Conservation (phyloP, 2,888 invertebrate species). For the Disparrhopalites patrizii region DNA sequence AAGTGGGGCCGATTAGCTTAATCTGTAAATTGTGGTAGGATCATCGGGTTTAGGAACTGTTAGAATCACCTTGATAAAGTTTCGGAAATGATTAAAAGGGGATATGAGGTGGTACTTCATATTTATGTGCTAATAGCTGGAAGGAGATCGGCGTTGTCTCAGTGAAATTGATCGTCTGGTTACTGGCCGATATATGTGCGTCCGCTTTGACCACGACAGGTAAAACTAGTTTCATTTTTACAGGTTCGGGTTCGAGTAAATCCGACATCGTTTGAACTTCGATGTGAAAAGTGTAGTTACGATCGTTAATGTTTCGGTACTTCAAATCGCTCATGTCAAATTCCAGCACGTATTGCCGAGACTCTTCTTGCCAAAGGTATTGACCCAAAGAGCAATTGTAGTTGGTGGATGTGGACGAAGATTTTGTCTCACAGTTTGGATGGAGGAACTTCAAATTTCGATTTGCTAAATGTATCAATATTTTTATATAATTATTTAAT, state of each 20-base stretch:
- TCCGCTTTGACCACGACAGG: constrained; percentile 14
- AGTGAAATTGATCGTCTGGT: constrained; percentile 6
- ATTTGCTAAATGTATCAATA: neutral
- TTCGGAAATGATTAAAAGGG: no score
- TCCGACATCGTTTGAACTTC: constrained; percentile 32
- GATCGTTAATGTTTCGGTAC: constrained; percentile 6
- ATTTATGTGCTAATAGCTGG: constrained; percentile 22
- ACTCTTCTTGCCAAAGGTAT: constrained; percentile 18
- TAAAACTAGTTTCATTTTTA: neutral
- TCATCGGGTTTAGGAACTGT: no score
- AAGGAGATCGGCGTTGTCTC: neutral
- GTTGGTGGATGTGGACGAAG: neutral
- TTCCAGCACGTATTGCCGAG: constrained; percentile 23
- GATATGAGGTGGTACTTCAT: constrained; percentile 1
- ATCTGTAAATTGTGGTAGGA: no score
- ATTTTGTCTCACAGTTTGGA: constrained; percentile 19
- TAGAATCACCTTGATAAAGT: no score
- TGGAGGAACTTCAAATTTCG: constrained; percentile 18
- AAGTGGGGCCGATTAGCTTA: constrained; percentile 30
- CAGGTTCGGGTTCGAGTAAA: neutral
- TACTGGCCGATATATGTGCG: neutral
- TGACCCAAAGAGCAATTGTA: constrained; percentile 30
- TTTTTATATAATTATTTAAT: neutral
- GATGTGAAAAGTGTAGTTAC: constrained; percentile 28
- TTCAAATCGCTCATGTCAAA: constrained; percentile 32